Percentiles rank a stretch among this genome's conserved stretches.
Evolutionary conservation across 2,888 invertebrate species (phyloP).

Genomic region (Cheilosia vulpina): DNA sequence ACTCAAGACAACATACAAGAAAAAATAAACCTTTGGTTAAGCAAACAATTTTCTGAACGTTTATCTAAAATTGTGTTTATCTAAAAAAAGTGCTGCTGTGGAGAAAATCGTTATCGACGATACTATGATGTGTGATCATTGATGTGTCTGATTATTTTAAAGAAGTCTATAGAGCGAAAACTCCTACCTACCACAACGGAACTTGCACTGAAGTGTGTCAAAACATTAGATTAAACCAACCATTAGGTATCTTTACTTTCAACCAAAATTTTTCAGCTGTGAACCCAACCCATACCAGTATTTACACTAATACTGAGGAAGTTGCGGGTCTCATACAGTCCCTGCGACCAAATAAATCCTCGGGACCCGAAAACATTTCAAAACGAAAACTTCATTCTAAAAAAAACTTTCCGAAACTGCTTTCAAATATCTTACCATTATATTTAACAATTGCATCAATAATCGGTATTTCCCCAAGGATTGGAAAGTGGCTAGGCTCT

Average conservation of each 20-base stretch:
- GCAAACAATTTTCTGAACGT: too few relatives aligned
- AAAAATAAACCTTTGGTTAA: constrained; percentile 9
- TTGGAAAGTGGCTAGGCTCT: too few relatives aligned
- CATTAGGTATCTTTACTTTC: neutral
- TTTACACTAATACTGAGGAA: too few relatives aligned
- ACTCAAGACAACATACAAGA: neutral
- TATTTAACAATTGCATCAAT: neutral
- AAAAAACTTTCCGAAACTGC: neutral
- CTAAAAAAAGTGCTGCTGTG: too few relatives aligned
- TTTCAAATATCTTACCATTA: neutral
- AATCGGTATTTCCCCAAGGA: neutral
- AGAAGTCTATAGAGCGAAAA: too few relatives aligned
- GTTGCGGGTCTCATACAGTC: too few relatives aligned
- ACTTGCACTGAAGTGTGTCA: neutral
- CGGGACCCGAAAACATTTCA: neutral
- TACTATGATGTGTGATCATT: too few relatives aligned
- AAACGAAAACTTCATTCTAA: neutral
- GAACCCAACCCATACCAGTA: neutral
- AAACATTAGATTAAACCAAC: neutral
- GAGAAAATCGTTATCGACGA: too few relatives aligned
- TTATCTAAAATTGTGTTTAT: too few relatives aligned
- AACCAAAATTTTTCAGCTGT: neutral
- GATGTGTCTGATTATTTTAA: too few relatives aligned
- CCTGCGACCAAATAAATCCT: neutral
- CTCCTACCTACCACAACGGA: too few relatives aligned